Base-by-base conservation (phyloP, 1,140 invertebrate genomes). In the Megalonaias nervosa region DNA sequence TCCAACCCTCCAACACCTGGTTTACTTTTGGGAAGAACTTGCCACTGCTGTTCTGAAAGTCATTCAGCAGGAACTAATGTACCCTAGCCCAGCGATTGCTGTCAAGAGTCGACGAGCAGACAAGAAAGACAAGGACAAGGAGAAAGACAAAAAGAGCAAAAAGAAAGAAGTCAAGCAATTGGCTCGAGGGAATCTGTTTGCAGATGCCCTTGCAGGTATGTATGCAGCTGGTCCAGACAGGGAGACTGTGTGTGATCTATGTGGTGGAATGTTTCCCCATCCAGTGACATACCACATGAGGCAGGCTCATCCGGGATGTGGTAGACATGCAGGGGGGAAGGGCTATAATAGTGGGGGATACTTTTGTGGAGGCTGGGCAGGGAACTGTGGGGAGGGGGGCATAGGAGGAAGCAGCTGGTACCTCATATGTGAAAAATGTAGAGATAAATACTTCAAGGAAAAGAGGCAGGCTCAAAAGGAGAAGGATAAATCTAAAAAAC, bases 271-370 rank as follows among this genome's bases (percentile, higher is more conserved):
- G 68, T 92, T 92, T 87, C 93, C 95, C 71, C 94, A 95, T 91
- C 96, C 96, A 1, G 93, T 98, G 0, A 97, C 96, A 0, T 95
- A 96, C 82, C 97, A 99, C 89, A 97, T 99, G 96, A 93, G 95
- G 66, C 93, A 94, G 82, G 91, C 93, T 61, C 97, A 99, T 92
- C 95, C 95, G 5, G 97, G 97, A 1, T 98, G 97, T 90, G 96
- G 96, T 0, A 94, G 94, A 84, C 94, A 95, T 77, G 94, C 96
- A n/a, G 94, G 94, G 16, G 95, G 96, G 4, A 96, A 96, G 88
- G 96, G 96, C 2, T 97, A 97, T 89, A 97, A 97, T 87, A 95
- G 94, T 75, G 94, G 93, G 59, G 96, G 96, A 15, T 95, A 94
- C 85, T 97, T 95, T 88, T 96, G 95, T 88, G 94, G 94, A 17